These are phyloP conservation scores for Bufotes viridis DNA, from an alignment of 2,797 vertebrate genomes.

Conservation along the genomic window DNA sequence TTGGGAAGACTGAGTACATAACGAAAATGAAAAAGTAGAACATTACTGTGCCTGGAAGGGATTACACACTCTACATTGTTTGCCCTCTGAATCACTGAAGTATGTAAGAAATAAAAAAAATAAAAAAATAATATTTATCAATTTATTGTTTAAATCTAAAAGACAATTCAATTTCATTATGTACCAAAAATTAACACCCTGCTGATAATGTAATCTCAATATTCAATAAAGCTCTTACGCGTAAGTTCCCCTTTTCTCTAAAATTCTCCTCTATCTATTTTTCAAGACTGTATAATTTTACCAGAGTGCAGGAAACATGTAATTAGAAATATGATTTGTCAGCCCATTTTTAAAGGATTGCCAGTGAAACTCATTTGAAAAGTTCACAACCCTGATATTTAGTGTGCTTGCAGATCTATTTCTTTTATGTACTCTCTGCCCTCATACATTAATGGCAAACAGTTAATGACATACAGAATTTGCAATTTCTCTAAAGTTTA, in stretches of 20 bases:
- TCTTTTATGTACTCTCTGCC: slow-evolving; percentile 22
- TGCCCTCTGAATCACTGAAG: neutral
- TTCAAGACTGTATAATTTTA: slow-evolving; percentile 18
- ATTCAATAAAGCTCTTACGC: neutral
- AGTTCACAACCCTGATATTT: slow-evolving; percentile 18
- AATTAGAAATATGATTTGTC: slow-evolving; percentile 22
- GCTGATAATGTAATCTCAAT: neutral
- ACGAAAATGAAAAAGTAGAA: too few species aligned
- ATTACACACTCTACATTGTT: neutral
- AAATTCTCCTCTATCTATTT: neutral
- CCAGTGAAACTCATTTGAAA: neutral
- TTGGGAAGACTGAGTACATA: too few species aligned
- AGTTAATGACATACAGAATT: neutral
- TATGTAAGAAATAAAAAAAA: neutral
- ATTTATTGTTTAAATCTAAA: slow-evolving; percentile 1
- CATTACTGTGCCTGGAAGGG: too few species aligned
- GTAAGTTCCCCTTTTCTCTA: neutral
- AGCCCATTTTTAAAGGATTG: slow-evolving; percentile 7
- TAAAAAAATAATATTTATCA: neutral
- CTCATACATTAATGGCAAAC: slow-evolving; percentile 3
- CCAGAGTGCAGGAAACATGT: slow-evolving; percentile 5
- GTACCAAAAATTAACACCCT: neutral
- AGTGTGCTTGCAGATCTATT: neutral
- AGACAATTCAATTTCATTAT: neutral
- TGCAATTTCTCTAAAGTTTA: slow-evolving; percentile 28